Percentiles rank a stretch among this genome's conserved stretches.
These are phyloP conservation scores for Bambusicola thoracicus DNA, from an alignment of 2,113 vertebrate genomes.

Conservation along the genomic window DNA sequence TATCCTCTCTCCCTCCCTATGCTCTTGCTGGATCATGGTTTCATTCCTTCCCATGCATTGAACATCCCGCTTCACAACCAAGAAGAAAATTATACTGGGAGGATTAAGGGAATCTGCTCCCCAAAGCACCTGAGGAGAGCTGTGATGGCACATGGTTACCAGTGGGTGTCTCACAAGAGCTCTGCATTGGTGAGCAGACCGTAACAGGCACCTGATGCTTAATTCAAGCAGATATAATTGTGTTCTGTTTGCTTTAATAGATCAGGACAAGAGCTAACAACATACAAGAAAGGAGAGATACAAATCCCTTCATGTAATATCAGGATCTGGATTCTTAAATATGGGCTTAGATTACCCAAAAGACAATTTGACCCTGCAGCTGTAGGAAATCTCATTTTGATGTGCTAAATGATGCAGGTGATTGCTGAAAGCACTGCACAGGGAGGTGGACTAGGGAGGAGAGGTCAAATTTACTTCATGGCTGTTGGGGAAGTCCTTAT, in stretches of 20 bases:
- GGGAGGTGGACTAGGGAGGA: background rate
- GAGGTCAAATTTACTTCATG: background rate
- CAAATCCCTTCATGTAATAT: background rate
- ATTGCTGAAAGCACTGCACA: background rate
- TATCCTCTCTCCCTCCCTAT: background rate
- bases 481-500: background rate
- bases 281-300: background rate
- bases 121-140: fast-evolving
- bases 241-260: background rate
- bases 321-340: background rate
- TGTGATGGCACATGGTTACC: background rate
- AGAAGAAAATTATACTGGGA: background rate
- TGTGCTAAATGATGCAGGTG: background rate
- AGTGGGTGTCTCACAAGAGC: background rate
- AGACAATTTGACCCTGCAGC: background rate
- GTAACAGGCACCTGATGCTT: fast-evolving
- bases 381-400: background rate
- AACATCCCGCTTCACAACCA: background rate
- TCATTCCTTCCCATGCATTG: fast-evolving
- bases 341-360: background rate
- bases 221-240: fast-evolving
- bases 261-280: background rate
- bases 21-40: background rate
- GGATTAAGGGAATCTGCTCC: background rate
- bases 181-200: background rate